Conservation (phyloP, 2,113 vertebrate species). For the Odobenus rosmarus region DNA sequence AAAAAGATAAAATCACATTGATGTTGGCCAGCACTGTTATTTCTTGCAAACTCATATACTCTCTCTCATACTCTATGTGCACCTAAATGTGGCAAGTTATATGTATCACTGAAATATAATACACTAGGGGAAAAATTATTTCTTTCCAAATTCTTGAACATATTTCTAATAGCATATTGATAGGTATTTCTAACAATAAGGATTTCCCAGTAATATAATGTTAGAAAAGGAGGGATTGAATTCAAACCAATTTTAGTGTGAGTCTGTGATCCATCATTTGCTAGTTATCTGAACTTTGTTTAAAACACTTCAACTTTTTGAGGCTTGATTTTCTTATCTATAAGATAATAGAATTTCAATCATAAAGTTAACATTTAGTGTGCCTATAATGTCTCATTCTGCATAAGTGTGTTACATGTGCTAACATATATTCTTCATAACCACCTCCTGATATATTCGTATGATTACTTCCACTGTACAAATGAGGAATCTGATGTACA, state of each 20-base stretch:
- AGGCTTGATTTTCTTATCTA: background rate
- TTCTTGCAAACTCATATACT: background rate
- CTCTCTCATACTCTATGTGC: background rate
- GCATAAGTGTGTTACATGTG: background rate
- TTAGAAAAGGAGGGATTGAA: background rate
- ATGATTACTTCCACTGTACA: background rate
- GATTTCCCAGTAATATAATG: background rate
- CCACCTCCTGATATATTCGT: background rate
- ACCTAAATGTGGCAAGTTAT: background rate
- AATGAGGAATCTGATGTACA: background rate
- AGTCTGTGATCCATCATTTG: background rate
- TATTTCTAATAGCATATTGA: background rate
- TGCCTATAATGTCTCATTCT: background rate
- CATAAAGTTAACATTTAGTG: background rate
- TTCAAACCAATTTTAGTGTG: background rate
- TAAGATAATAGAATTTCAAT: background rate
- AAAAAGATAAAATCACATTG: background rate
- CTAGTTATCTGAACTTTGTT: background rate
- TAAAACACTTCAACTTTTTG: background rate
- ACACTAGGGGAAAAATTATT: background rate
- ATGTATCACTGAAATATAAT: background rate
- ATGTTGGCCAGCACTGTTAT: background rate
- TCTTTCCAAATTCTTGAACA: constrained; percentile 10
- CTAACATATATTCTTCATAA: background rate
- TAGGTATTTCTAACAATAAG: background rate